Percentiles rank a stretch among this genome's conserved stretches.
These are phyloP conservation scores for Rhynchomys soricoides DNA, from an alignment of 2,113 vertebrate genomes.

Conservation along the genomic window DNA sequence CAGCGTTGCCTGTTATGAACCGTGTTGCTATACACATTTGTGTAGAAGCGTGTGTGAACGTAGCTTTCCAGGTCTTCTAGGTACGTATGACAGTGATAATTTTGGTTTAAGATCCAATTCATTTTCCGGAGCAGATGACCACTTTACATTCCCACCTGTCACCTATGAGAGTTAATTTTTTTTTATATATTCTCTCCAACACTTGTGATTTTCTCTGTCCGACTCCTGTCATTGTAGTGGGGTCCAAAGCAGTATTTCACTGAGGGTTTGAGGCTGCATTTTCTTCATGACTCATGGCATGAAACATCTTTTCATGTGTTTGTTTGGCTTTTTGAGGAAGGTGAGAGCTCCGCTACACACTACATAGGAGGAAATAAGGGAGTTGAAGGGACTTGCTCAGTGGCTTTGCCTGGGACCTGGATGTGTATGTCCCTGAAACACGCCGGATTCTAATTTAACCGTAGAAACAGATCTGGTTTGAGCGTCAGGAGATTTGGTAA, in stretches of 20 bases:
- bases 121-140: slow-evolving; percentile 14
- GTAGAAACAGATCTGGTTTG: not conserved
- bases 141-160: not conserved
- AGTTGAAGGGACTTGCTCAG: not conserved
- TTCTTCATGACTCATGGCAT: not conserved
- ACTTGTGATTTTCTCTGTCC: slow-evolving; percentile 2
- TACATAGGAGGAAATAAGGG: not conserved
- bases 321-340: not conserved
- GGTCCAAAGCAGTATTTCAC: not conserved
- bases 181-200: not conserved
- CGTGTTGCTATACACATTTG: not conserved
- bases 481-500: not conserved
- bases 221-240: not conserved
- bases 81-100: not conserved
- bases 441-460: not conserved
- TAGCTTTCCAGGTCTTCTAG: not conserved
- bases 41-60: slow-evolving; percentile 13
- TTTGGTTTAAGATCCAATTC: not conserved
- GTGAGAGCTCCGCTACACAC: not conserved
- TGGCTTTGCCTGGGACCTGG: not conserved
- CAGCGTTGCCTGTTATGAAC: not conserved
- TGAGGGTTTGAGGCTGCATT: not conserved
- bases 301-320: not conserved
- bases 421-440: not conserved
- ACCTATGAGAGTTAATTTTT: not conserved